These are phyloP conservation scores for Acrobasis consociella DNA, from an alignment of 2,888 invertebrate species.

Conservation along the genomic window DNA sequence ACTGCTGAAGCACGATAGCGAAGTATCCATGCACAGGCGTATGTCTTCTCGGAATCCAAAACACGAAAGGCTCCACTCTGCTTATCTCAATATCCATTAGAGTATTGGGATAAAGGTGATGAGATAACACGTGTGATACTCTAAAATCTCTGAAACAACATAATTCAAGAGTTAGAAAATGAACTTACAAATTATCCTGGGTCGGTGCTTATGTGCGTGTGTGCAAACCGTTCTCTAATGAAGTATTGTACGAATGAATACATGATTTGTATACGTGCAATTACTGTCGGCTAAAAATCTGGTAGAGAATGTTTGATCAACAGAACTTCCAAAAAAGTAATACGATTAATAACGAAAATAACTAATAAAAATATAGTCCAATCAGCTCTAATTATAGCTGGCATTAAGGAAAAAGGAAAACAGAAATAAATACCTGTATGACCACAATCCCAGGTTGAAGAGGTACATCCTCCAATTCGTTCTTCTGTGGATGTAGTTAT, in stretches of 20 bases:
- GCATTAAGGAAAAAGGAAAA: conserved; percentile 9
- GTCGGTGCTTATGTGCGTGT: too few species aligned
- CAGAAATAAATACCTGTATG: conserved; percentile 78
- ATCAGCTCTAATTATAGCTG: too few species aligned
- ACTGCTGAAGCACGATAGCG: conserved; percentile 71
- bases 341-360: too few species aligned
- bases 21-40: conserved; percentile 69
- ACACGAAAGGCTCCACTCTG: conserved; percentile 85
- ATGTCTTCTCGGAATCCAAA: conserved; percentile 86
- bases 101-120: conserved; percentile 91
- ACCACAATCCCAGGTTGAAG: conserved; percentile 87
- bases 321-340: too few species aligned
- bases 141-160: conserved; percentile 85
- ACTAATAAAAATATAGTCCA: too few species aligned
- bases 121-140: conserved; percentile 89
- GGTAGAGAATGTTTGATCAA: too few species aligned
- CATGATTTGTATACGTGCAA: too few species aligned
- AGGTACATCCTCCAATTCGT: conserved; percentile 92
- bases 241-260: too few species aligned
- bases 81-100: conserved; percentile 89
- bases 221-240: too few species aligned
- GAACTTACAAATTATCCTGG: too few species aligned
- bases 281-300: too few species aligned
- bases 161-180: too few species aligned
- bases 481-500: conserved; percentile 90